A percentile compares a stretch with the other conserved stretches of the same genome.
Conservation (phyloP, 2,797 vertebrate species). For the Phylloscopus collybita region DNA sequence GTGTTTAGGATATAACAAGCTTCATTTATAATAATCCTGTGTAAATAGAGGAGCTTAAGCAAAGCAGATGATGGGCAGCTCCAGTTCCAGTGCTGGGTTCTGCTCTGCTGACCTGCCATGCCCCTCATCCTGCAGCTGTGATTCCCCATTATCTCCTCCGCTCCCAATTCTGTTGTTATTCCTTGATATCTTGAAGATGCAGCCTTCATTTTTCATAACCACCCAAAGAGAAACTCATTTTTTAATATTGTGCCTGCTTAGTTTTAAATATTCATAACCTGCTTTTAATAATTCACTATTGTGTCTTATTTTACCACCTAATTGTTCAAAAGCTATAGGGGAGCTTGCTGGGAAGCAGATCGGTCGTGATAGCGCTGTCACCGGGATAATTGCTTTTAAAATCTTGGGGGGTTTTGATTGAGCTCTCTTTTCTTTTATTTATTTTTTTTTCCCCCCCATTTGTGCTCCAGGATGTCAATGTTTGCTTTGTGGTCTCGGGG, state of each 20-base stretch:
- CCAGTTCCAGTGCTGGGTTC: background rate
- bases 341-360: background rate
- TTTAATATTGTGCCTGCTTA: background rate
- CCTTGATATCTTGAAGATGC: background rate
- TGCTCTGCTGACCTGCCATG: background rate
- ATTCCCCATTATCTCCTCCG: background rate
- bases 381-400: background rate
- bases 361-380: background rate
- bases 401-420: background rate
- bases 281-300: slow-evolving; percentile 57
- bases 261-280: slow-evolving; percentile 51
- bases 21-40: background rate
- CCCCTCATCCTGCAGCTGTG: background rate
- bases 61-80: background rate
- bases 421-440: background rate
- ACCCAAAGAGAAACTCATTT: background rate
- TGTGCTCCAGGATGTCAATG: slow-evolving; percentile 84
- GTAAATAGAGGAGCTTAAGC: background rate
- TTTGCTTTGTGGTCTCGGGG: slow-evolving; percentile 92
- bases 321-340: background rate
- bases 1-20: background rate
- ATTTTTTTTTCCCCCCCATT: background rate
- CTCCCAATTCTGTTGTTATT: background rate
- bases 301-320: slow-evolving; percentile 37
- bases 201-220: background rate